A percentile compares a stretch with the other conserved stretches of the same genome.
These are phyloP conservation scores for Cosmia pyralina DNA, from an alignment of 2,888 invertebrate species.

Conservation along the genomic window DNA sequence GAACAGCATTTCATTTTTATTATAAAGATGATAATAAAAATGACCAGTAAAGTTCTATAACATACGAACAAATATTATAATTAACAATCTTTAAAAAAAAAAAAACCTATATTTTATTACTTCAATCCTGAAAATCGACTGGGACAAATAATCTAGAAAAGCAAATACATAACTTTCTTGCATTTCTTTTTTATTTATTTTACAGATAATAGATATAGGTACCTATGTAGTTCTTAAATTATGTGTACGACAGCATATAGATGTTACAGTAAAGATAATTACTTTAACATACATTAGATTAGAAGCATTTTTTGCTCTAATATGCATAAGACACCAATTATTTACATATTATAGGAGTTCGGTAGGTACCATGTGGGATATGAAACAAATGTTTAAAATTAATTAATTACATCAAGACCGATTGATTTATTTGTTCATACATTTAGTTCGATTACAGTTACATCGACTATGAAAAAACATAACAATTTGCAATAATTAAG, in stretches of 20 bases:
- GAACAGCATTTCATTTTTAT: too few species aligned
- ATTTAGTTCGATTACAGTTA: constrained; percentile 46
- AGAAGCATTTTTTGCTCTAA: constrained; percentile 14
- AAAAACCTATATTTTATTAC: background rate
- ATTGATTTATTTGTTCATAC: constrained; percentile 45
- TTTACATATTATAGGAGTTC: constrained; percentile 35
- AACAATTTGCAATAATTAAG: constrained; percentile 38
- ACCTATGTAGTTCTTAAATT: constrained; percentile 58
- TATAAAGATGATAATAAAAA: background rate
- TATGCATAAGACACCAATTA: constrained; percentile 56
- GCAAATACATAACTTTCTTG: background rate
- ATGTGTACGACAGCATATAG: constrained; percentile 56
- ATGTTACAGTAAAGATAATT: constrained; percentile 53
- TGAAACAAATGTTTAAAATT: constrained; percentile 25
- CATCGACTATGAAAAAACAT: constrained; percentile 41
- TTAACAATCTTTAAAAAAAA: background rate
- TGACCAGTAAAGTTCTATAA: background rate
- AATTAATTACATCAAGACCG: constrained; percentile 38
- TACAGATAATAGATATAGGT: constrained; percentile 51
- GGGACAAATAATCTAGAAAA: constrained; percentile 17
- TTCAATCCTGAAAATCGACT: background rate
- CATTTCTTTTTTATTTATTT: constrained; percentile 53
- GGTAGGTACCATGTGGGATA: constrained; percentile 29
- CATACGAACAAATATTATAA: background rate
- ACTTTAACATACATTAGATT: constrained; percentile 42